These are phyloP conservation scores for Patiria miniata DNA, from an alignment of 35 echinoderm and acorn worm genomes.

Conservation along the genomic window DNA sequence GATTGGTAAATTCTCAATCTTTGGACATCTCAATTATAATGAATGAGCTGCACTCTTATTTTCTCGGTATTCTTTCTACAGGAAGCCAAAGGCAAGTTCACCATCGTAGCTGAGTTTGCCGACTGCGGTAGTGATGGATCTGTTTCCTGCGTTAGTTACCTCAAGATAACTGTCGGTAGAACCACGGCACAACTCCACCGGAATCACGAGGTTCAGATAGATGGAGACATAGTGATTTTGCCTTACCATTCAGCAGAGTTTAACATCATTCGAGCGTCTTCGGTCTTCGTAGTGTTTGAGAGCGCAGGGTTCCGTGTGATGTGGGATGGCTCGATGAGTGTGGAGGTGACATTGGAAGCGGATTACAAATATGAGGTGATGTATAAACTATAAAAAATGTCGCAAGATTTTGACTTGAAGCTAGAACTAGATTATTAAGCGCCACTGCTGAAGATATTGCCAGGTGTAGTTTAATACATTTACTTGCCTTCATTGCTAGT, in stretches of 20 bases:
- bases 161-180: slow-evolving; percentile 4
- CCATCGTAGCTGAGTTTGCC: neutral
- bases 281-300: slow-evolving; percentile 28
- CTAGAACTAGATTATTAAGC: too few species aligned
- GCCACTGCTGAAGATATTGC: too few species aligned
- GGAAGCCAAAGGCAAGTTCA: neutral
- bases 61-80: neutral
- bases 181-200: neutral
- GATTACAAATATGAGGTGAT: slow-evolving; percentile 25
- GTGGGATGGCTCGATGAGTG: slow-evolving; percentile 18
- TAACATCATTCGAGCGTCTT: slow-evolving; percentile 11
- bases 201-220: neutral
- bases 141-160: neutral
- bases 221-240: slow-evolving; percentile 7
- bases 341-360: neutral
- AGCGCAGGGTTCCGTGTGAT: neutral
- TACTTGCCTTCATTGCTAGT: too few species aligned
- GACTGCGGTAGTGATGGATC: slow-evolving; percentile 33
- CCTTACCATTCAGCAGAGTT: slow-evolving; percentile 15
- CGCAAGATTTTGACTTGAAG: too few species aligned
- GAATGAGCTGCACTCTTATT: too few species aligned
- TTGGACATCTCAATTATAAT: too few species aligned
- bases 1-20: too few species aligned
- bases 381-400: too few species aligned
- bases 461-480: too few species aligned